Percentiles rank a stretch among this genome's conserved stretches.
These are phyloP conservation scores for Carollia perspicillata DNA, from an alignment of 2,113 vertebrate genomes.

Conservation along the genomic window DNA sequence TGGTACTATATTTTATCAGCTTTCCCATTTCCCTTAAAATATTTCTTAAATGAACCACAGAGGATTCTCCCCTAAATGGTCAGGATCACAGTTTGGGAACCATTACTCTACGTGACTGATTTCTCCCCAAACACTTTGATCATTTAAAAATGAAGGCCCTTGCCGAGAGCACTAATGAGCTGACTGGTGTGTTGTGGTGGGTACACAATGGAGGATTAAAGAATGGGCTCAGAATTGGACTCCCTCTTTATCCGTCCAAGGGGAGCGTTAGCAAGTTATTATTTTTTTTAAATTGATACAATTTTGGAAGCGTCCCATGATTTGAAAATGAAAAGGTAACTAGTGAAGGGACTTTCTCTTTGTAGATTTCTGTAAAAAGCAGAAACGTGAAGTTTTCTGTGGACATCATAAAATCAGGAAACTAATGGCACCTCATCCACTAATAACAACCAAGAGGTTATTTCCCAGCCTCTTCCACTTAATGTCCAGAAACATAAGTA, in stretches of 20 bases:
- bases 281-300: slow-evolving; percentile 60
- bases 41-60: slow-evolving; percentile 61
- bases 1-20: slow-evolving; percentile 53
- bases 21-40: slow-evolving; percentile 61
- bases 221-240: slow-evolving; percentile 39
- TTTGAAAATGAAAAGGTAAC: slow-evolving; percentile 48
- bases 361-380: slow-evolving; percentile 2
- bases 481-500: neutral
- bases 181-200: slow-evolving; percentile 22
- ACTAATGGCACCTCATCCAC: rapidly evolving
- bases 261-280: slow-evolving; percentile 53
- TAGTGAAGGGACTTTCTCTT: slow-evolving; percentile 17
- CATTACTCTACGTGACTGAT: slow-evolving; percentile 68
- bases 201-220: slow-evolving; percentile 56
- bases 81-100: slow-evolving; percentile 60
- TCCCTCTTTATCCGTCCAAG: slow-evolving; percentile 53
- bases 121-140: slow-evolving; percentile 73
- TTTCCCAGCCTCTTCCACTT: neutral
- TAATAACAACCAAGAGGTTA: neutral
- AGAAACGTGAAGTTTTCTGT: neutral
- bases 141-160: slow-evolving; percentile 70
- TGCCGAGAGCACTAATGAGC: slow-evolving; percentile 68
- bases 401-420: neutral
- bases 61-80: slow-evolving; percentile 48
- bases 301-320: slow-evolving; percentile 57